phyloP scores from a whole-genome alignment of 2,888 invertebrate genomes.

The Tetropium fuscum region DNA sequence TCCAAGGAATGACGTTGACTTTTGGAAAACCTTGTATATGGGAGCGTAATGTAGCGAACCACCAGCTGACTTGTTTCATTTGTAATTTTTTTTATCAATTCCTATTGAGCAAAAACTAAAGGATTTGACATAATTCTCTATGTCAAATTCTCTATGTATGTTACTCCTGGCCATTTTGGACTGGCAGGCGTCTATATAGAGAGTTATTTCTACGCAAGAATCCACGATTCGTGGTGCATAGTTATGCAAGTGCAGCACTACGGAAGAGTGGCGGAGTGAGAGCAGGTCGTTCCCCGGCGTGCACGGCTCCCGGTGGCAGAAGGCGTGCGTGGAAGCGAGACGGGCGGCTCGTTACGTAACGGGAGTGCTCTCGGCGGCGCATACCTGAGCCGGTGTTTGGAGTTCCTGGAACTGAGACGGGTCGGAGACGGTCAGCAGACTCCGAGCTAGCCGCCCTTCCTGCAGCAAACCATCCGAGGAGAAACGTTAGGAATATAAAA shows the following conservation, averaged over 20 bases:
- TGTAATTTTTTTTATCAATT: too few species aligned
- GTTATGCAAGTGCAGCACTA: slow-evolving; percentile 30
- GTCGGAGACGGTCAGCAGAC: slow-evolving; percentile 61
- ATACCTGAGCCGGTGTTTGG: slow-evolving; percentile 54
- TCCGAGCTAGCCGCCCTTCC: slow-evolving; percentile 45
- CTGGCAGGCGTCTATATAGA: too few species aligned
- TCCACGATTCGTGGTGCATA: slow-evolving; percentile 19
- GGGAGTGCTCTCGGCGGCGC: slow-evolving; percentile 45
- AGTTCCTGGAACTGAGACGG: slow-evolving; percentile 59
- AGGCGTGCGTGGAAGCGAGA: slow-evolving; percentile 44
- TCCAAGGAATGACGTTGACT: too few species aligned
- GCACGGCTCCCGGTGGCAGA: slow-evolving; percentile 5
- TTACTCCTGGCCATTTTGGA: too few species aligned
- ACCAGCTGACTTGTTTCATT: too few species aligned
- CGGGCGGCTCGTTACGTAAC: slow-evolving; percentile 49
- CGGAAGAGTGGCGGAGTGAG: slow-evolving; percentile 24
- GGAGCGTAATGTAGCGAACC: too few species aligned
- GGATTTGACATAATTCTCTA: too few species aligned
- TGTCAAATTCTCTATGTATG: too few species aligned
- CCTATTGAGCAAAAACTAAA: too few species aligned
- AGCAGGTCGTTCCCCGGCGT: slow-evolving; percentile 24
- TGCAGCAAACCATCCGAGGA: slow-evolving; percentile 22
- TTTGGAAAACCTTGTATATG: too few species aligned
- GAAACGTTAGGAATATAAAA: slow-evolving; percentile 16
- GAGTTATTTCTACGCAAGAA: too few species aligned